Percentiles rank a stretch among this genome's conserved stretches.
Evolutionary conservation across 2,113 vertebrate species (phyloP).

Genomic region (Pleuronectes platessa): DNA sequence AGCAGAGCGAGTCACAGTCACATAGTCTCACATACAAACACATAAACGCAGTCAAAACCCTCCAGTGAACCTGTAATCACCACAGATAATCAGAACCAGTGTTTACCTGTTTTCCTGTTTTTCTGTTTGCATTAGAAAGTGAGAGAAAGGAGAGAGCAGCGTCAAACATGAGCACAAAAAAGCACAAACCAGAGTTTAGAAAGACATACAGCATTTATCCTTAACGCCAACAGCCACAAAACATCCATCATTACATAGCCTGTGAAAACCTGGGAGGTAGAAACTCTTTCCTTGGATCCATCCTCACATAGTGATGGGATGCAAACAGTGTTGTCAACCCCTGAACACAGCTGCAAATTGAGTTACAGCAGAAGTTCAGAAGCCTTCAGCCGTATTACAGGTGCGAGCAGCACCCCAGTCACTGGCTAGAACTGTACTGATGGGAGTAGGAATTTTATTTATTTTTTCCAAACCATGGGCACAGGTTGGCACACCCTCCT

Average conservation of each 20-base stretch:
- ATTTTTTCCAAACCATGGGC: conserved; percentile 74
- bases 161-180: conserved; percentile 25
- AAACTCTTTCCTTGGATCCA: conserved; percentile 60
- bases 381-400: conserved; percentile 51
- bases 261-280: conserved; percentile 44
- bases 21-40: conserved; percentile 38
- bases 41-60: conserved; percentile 23
- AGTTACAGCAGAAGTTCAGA: conserved; percentile 35
- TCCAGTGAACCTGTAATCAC: conserved; percentile 3
- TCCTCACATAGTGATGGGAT: conserved; percentile 45
- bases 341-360: conserved; percentile 55
- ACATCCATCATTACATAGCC: conserved; percentile 45
- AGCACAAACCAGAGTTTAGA: conserved; percentile 26
- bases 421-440: conserved; percentile 42
- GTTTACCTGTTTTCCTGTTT: conserved; percentile 79
- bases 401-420: conserved; percentile 59
- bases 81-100: background rate
- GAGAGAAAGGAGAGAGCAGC: conserved; percentile 44
- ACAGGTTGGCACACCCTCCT: conserved; percentile 81
- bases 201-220: conserved; percentile 26
- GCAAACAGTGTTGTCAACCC: conserved; percentile 50
- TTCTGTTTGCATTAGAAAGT: conserved; percentile 66
- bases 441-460: conserved; percentile 57
- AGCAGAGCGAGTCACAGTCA: conserved; percentile 23
- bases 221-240: conserved; percentile 26